These are phyloP conservation scores for Ciconia nigra DNA, from an alignment of 2,797 vertebrate genomes.

Conservation along the genomic window DNA sequence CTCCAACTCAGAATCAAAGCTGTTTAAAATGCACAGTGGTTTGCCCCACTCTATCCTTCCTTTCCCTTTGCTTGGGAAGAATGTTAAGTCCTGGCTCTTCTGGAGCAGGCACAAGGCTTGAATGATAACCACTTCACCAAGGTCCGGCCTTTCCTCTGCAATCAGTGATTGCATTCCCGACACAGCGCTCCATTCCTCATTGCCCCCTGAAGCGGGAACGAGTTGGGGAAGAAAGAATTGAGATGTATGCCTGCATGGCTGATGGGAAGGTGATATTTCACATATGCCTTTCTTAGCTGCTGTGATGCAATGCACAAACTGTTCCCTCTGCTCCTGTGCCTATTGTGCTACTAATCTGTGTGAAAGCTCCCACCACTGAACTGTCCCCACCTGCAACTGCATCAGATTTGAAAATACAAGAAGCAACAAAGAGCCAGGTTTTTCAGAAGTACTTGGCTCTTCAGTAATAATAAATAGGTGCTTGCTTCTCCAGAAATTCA, in stretches of 20 bases:
- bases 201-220: not conserved
- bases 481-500: not conserved
- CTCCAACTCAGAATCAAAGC: conserved; percentile 36
- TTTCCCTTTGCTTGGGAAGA: not conserved
- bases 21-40: conserved; percentile 53
- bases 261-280: conserved; percentile 14
- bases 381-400: not conserved
- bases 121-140: not conserved
- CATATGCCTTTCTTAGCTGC: conserved; percentile 23
- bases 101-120: not conserved
- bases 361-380: not conserved
- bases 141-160: not conserved
- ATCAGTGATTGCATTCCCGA: not conserved
- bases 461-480: not conserved
- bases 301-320: not conserved
- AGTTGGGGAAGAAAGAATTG: not conserved
- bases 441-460: not conserved
- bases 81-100: not conserved
- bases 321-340: not conserved
- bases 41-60: not conserved
- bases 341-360: not conserved
- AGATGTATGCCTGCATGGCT: not conserved
- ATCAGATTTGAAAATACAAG: not conserved
- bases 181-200: not conserved
- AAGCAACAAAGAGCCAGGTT: not conserved